These are phyloP conservation scores for Potamilus streckersoni DNA, from an alignment of 1,140 invertebrate genomes.

Conservation along the genomic window DNA sequence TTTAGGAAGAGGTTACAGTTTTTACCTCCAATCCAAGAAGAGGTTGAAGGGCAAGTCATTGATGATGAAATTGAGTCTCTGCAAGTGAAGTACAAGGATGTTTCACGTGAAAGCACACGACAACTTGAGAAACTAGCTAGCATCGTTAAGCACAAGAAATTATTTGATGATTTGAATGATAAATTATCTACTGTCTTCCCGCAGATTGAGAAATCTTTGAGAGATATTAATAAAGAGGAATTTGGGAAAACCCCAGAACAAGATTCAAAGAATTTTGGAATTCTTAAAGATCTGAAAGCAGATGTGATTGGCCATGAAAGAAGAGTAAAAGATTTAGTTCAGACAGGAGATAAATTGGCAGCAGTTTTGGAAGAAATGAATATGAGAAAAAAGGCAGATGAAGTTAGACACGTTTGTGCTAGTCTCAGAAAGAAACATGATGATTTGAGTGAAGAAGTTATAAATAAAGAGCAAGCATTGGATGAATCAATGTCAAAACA, in stretches of 20 bases:
- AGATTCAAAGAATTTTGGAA: slow-evolving; percentile 43
- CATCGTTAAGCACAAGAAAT: slow-evolving; percentile 54
- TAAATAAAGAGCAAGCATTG: slow-evolving; percentile 84
- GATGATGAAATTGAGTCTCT: slow-evolving; percentile 60
- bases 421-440: slow-evolving; percentile 84
- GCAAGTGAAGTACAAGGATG: slow-evolving; percentile 58
- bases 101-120: slow-evolving; percentile 53
- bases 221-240: slow-evolving; percentile 40
- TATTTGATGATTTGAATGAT: slow-evolving; percentile 69
- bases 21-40: slow-evolving; percentile 56
- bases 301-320: slow-evolving; percentile 57
- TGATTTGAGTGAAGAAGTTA: slow-evolving; percentile 79
- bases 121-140: slow-evolving; percentile 53
- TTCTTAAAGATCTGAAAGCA: slow-evolving; percentile 50
- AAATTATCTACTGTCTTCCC: slow-evolving; percentile 84
- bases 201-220: slow-evolving; percentile 84
- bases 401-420: slow-evolving; percentile 87
- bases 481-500: slow-evolving; percentile 90
- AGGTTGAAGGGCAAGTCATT: slow-evolving; percentile 51
- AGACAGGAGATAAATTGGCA: slow-evolving; percentile 52
- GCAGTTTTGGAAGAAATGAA: slow-evolving; percentile 75
- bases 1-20: slow-evolving; percentile 56
- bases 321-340: slow-evolving; percentile 49
- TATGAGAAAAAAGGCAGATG: slow-evolving; percentile 70
- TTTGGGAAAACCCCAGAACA: slow-evolving; percentile 48